phyloP scores from a whole-genome alignment of 2,797 vertebrate genomes.

The Ptychadena robeensis region DNA sequence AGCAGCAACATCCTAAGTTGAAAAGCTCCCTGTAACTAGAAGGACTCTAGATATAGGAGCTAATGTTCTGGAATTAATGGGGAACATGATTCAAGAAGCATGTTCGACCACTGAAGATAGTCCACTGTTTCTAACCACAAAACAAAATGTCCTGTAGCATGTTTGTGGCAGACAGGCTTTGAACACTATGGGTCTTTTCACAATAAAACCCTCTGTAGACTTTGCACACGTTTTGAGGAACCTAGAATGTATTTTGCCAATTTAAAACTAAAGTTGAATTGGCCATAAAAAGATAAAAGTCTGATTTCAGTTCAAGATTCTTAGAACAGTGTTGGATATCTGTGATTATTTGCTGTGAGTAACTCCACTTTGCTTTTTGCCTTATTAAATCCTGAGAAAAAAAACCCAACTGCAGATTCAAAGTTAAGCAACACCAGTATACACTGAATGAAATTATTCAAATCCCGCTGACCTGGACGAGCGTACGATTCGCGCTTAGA shows the following conservation, averaged over 20 bases:
- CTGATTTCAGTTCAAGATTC: neutral
- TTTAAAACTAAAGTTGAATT: too few relatives aligned
- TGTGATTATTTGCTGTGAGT: neutral
- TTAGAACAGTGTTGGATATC: neutral
- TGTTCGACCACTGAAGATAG: neutral
- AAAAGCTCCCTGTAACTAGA: neutral
- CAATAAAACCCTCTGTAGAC: neutral
- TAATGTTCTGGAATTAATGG: too few relatives aligned
- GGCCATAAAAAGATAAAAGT: neutral
- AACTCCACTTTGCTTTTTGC: neutral
- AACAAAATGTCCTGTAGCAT: too few relatives aligned
- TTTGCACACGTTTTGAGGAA: neutral
- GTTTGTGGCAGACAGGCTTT: neutral
- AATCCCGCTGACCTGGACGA: constrained; percentile 31
- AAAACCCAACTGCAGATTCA: neutral
- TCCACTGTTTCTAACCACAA: too few relatives aligned
- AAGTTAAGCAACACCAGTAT: neutral
- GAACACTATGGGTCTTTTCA: neutral
- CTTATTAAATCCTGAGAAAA: neutral
- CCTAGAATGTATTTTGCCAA: too few relatives aligned
- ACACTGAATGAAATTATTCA: constrained; percentile 8
- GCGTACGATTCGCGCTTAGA: constrained; percentile 22
- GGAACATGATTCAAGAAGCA: neutral
- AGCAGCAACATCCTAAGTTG: neutral
- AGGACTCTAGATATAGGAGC: neutral